Conservation (phyloP, 2,888 invertebrate species). For the Alitta virens region DNA sequence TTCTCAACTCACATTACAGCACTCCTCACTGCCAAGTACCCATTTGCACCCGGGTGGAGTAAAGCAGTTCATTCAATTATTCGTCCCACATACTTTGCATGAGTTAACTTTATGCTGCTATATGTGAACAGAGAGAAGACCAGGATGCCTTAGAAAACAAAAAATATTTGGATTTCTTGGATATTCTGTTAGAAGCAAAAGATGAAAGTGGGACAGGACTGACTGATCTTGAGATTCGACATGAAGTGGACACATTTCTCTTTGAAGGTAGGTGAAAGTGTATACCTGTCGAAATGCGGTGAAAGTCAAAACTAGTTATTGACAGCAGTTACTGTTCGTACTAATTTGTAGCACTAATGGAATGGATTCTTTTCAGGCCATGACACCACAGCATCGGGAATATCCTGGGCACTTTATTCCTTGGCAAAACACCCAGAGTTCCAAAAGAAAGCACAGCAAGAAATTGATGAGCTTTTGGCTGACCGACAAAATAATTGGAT, state of each 20-base stretch:
- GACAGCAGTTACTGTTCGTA: no score
- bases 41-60: no score
- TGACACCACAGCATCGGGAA: slow-evolving; percentile 14
- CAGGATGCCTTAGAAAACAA: neutral
- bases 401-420: slow-evolving; percentile 12
- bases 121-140: neutral
- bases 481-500: no score
- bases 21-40: no score
- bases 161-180: slow-evolving; percentile 27
- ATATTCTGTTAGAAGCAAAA: slow-evolving; percentile 26
- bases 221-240: slow-evolving; percentile 39
- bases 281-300: no score
- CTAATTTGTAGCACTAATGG: no score
- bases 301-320: neutral
- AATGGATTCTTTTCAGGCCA: slow-evolving; percentile 7
- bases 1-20: no score
- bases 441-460: slow-evolving; percentile 3
- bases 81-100: neutral
- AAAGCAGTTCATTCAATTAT: no score
- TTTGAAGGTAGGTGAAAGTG: slow-evolving; percentile 30
- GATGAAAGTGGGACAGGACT: slow-evolving; percentile 40
- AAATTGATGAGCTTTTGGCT: slow-evolving; percentile 1
- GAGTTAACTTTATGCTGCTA: neutral
- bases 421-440: slow-evolving; percentile 11
- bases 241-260: slow-evolving; percentile 41